These are phyloP conservation scores for Rhabdomys pumilio DNA, from an alignment of 2,797 vertebrate genomes.

Conservation along the genomic window DNA sequence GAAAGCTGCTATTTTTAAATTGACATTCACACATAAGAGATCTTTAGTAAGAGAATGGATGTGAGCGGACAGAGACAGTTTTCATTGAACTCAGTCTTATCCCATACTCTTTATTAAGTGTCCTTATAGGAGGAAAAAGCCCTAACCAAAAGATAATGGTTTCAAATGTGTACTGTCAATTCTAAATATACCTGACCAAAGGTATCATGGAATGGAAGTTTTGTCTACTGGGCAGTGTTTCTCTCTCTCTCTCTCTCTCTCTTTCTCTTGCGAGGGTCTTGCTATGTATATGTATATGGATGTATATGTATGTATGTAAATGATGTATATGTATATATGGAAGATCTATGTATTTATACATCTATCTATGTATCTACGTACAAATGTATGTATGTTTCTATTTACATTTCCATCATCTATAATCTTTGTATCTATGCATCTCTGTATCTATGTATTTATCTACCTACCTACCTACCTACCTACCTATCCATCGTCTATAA, in stretches of 20 bases:
- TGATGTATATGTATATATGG: not conserved
- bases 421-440: too few species aligned
- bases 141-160: not conserved
- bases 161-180: not conserved
- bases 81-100: not conserved
- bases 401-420: too few species aligned
- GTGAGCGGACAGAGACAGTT: not conserved
- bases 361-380: too few species aligned
- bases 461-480: too few species aligned
- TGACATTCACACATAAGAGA: not conserved
- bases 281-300: not conserved
- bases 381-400: too few species aligned
- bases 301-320: too few species aligned
- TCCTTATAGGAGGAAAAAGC: constrained; percentile 23
- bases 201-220: not conserved
- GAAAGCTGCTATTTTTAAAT: constrained; percentile 33
- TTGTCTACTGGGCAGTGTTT: not conserved
- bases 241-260: not conserved
- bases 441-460: too few species aligned
- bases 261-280: not conserved
- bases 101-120: constrained; percentile 40
- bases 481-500: too few species aligned
- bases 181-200: not conserved
- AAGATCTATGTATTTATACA: not conserved
- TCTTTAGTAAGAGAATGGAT: not conserved